Evolutionary conservation across 2,888 invertebrate genomes (phyloP), one percentile per base, ranked within the genome.

Genomic region (Melanargia galathea): DNA sequence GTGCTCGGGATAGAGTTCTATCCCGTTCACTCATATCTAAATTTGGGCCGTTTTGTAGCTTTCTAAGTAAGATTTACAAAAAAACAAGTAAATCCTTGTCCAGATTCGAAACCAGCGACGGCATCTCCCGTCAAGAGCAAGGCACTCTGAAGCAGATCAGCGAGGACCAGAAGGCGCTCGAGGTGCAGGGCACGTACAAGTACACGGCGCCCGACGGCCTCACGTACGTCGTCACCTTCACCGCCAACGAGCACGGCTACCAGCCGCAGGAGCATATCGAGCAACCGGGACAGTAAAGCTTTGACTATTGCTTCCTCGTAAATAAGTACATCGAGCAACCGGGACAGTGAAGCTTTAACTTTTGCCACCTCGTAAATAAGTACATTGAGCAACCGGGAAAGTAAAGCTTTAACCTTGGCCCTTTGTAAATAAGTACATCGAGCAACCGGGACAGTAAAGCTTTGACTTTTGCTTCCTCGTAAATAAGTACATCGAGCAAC

Each of bases 181-280:
- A 87, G 61, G 93, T 93, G 10, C 83, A 83, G 60, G 93, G 93
- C 57, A 86, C 80, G 70, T 92, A 91, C 86, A 87, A 84, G 64
- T 93, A 92, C 86, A 81, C 85, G 24, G 92, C 86, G 4, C 90
- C 92, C 46, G 92, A 93, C 71, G 93, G 93, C 7, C 83, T 90
- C 57, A 81, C 87, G 26, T 92, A 93, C 83, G 85, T 87, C 56
- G 86, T 93, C 63, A 90, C 84, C 11, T 93, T 87, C 84, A 80
- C 83, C 58, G 93, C 93, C 18, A 87, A 93, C 78, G 93, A 93
- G 76, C 90, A 93, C 77, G 93, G 93, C 45, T 93, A 91, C 87
- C 92, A 90, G 64, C 90, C 90, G 1, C 88, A 89, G 63, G 87
- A 87, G 70, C 89, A 85, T 38, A 77, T 88, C 13, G 82, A 83